Evolutionary conservation across 2,113 vertebrate species (phyloP).

Genomic region (Suncus etruscus): DNA sequence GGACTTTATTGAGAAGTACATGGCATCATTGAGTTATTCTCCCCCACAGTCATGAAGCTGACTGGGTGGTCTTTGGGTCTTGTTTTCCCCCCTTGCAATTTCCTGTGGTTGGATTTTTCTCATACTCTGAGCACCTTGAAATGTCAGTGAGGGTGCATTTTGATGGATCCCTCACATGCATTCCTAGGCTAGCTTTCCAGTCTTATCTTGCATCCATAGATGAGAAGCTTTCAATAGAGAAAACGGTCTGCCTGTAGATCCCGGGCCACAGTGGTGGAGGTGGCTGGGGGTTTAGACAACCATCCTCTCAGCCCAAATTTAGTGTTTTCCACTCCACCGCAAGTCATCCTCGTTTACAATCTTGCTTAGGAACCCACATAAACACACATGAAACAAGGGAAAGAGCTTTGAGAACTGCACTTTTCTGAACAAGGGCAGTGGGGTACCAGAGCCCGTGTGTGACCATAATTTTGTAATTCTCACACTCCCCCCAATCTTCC

Average conservation of each 20-base stretch:
- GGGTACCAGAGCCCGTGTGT: background rate
- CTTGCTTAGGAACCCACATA: conserved; percentile 19
- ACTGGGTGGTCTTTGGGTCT: too few species aligned
- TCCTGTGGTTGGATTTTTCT: too few species aligned
- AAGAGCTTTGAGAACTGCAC: background rate
- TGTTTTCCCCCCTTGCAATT: background rate
- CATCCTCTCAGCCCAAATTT: background rate
- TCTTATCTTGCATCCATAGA: background rate
- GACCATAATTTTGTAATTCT: too few species aligned
- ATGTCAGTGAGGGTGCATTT: background rate
- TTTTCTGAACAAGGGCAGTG: background rate
- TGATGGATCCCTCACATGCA: background rate
- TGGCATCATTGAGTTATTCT: background rate
- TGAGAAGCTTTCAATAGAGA: background rate
- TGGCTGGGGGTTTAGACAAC: background rate
- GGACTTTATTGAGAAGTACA: background rate
- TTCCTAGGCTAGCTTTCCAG: background rate
- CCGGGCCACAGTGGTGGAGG: background rate
- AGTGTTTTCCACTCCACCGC: background rate
- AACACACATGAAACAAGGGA: background rate
- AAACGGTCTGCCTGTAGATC: background rate
- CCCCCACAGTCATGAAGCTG: background rate
- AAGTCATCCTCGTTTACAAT: background rate
- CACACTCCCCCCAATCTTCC: background rate
- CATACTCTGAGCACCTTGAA: background rate